phyloP scores from a whole-genome alignment of 2,113 vertebrate species.

The Henicopernis longicauda region DNA sequence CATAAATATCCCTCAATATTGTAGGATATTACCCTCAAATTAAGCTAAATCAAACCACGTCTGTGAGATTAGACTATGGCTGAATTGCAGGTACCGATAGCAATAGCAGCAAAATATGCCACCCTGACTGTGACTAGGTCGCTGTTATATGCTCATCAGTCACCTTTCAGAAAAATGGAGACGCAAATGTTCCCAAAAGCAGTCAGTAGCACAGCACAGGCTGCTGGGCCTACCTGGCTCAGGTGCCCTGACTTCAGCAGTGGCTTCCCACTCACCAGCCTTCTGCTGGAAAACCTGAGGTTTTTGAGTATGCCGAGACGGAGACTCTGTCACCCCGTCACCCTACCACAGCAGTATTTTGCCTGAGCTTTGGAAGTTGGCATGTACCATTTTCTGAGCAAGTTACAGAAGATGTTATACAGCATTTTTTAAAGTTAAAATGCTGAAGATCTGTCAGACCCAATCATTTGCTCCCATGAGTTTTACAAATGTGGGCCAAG shows the following conservation, averaged over 20 bases:
- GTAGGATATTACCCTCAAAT: slow-evolving; percentile 13
- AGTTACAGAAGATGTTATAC: background rate
- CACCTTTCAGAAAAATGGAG: background rate
- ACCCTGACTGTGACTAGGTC: background rate
- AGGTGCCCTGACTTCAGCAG: background rate
- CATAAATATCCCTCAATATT: background rate
- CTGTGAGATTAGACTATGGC: background rate
- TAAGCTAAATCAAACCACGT: background rate
- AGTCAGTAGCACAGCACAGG: background rate
- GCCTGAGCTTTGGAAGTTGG: background rate
- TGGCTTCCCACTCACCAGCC: background rate
- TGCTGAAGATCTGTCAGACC: background rate
- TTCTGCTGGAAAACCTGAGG: background rate
- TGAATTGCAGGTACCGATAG: background rate
- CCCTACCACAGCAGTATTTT: background rate
- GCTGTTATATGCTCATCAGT: background rate
- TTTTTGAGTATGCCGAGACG: accelerated
- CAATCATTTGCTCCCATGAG: background rate
- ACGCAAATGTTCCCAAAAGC: background rate
- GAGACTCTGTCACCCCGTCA: background rate
- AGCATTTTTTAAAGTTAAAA: background rate
- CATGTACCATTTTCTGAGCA: background rate
- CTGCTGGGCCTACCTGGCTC: background rate
- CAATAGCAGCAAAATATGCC: background rate
- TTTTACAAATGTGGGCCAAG: background rate